A percentile compares a stretch with the other conserved stretches of the same genome.
Evolutionary conservation across 2,888 invertebrate species (phyloP).

Genomic region (Luffia ferchaultella): DNA sequence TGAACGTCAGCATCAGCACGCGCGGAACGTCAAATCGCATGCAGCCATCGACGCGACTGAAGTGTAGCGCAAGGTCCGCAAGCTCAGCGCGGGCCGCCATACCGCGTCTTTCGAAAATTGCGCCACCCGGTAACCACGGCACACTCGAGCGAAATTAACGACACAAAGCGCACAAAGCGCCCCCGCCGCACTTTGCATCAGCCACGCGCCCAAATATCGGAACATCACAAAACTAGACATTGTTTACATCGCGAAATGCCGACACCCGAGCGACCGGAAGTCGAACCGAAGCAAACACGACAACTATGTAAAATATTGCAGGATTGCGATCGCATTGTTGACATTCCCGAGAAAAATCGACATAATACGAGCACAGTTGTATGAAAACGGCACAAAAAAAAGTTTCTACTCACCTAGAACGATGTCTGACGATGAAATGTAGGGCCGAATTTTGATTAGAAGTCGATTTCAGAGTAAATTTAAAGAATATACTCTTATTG

Average conservation of each 20-base stretch:
- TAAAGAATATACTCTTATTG: conserved; percentile 80
- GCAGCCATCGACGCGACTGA: conserved; percentile 68
- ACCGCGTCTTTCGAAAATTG: conserved; percentile 70
- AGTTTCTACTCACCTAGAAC: conserved; percentile 77
- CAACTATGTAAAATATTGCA: conserved; percentile 82
- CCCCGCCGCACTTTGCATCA: conserved; percentile 60
- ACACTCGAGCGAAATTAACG: conserved; percentile 63
- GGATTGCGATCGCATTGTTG: conserved; percentile 79
- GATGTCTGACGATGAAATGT: conserved; percentile 70
- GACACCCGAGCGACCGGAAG: conserved; percentile 65
- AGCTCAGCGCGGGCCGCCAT: conserved; percentile 22
- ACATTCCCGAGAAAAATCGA: conserved; percentile 74
- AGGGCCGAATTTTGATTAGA: conserved; percentile 71
- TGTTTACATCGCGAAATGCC: conserved; percentile 66
- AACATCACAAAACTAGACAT: conserved; percentile 56
- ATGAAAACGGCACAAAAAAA: conserved; percentile 67
- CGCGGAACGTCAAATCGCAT: conserved; percentile 67
- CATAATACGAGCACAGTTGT: conserved; percentile 68
- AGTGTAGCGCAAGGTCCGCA: conserved; percentile 59
- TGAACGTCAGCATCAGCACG: conserved; percentile 41
- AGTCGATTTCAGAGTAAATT: conserved; percentile 74
- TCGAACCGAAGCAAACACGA: conserved; percentile 72
- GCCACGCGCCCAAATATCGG: conserved; percentile 45
- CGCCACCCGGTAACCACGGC: conserved; percentile 57
- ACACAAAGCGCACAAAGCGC: conserved; percentile 64